Percentiles rank a stretch among this genome's conserved stretches.
These are phyloP conservation scores for Cerastis leucographa DNA, from an alignment of 2,888 invertebrate genomes.

Conservation along the genomic window DNA sequence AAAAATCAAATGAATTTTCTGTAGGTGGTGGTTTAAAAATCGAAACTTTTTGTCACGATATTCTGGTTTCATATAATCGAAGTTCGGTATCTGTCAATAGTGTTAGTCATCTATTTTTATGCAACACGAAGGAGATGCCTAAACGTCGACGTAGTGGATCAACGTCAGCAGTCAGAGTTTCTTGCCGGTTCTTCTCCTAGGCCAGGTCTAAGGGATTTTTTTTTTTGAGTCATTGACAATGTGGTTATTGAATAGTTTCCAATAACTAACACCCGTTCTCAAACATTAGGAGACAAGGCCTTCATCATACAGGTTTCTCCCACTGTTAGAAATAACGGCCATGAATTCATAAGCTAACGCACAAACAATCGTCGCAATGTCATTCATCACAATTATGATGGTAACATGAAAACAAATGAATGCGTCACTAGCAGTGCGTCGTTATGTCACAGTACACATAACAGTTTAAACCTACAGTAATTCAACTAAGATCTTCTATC, in stretches of 20 bases:
- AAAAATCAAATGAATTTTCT: not conserved
- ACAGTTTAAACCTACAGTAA: not conserved
- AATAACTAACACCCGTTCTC: not conserved
- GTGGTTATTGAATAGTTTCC: not conserved
- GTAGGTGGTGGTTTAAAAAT: not conserved
- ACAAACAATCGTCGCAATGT: conserved; percentile 6
- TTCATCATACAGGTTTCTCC: not conserved
- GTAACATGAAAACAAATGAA: conserved; percentile 9
- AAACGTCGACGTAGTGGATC: not conserved
- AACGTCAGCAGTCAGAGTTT: not conserved
- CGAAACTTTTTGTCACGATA: not conserved
- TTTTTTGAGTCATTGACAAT: too few relatives aligned
- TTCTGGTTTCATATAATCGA: not conserved
- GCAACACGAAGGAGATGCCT: not conserved
- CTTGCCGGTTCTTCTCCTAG: too few relatives aligned
- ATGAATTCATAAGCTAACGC: not conserved
- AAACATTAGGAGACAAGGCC: not conserved
- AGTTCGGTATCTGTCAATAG: not conserved
- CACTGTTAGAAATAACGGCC: not conserved
- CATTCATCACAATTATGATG: conserved; percentile 22
- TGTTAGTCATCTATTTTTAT: not conserved
- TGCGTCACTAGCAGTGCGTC: conserved; percentile 20
- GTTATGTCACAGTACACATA: not conserved
- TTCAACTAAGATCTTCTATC: not conserved
- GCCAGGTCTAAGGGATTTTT: too few relatives aligned